Percentiles rank a stretch among this genome's conserved stretches.
Conservation (phyloP, 2,888 invertebrate genomes). For the Agrotis clavis region DNA sequence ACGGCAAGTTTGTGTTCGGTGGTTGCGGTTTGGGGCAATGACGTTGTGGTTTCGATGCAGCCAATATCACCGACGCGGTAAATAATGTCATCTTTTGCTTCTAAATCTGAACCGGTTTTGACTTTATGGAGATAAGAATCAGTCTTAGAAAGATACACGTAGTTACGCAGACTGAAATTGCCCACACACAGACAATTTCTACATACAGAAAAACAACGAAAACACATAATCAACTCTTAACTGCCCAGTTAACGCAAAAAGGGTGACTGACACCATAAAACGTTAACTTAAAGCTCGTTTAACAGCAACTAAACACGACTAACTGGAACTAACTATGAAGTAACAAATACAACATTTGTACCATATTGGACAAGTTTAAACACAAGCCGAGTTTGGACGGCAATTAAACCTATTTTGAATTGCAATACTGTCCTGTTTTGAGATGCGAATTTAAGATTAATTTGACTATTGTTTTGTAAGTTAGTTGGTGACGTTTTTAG, state of each 20-base stretch:
- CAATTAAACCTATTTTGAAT: conserved; percentile 44
- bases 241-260: conserved; percentile 1
- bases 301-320: conserved; percentile 13
- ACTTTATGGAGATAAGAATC: too few relatives aligned
- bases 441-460: conserved; percentile 11
- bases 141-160: too few relatives aligned
- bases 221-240: neutral
- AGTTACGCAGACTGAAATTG: too few relatives aligned
- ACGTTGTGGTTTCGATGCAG: too few relatives aligned
- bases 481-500: neutral
- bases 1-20: too few relatives aligned
- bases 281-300: conserved; percentile 19
- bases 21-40: too few relatives aligned
- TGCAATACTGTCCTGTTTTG: conserved; percentile 17
- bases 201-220: conserved; percentile 1
- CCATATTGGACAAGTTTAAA: conserved; percentile 28
- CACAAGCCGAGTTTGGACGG: conserved; percentile 22
- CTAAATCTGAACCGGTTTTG: too few relatives aligned
- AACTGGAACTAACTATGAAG: conserved; percentile 1
- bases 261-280: conserved; percentile 16
- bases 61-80: too few relatives aligned
- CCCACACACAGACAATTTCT: neutral
- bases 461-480: conserved; percentile 3
- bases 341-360: conserved; percentile 32
- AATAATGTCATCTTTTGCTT: too few relatives aligned